phyloP scores from a whole-genome alignment of 2,113 vertebrate genomes.

The Lucifuga dentata region DNA sequence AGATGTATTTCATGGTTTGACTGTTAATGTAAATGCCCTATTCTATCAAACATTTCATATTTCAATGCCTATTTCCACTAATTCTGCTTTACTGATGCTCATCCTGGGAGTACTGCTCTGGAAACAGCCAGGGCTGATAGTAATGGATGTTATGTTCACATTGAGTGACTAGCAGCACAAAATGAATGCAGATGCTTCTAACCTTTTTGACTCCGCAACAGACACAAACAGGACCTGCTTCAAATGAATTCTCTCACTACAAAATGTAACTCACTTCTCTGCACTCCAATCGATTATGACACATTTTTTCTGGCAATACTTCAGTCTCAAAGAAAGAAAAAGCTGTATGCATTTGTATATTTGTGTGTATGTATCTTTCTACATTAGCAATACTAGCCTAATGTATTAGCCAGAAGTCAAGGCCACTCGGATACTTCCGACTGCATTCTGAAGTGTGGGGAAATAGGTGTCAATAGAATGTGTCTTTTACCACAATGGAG shows the following conservation, averaged over 20 bases:
- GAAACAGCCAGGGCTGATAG: slow-evolving; percentile 33
- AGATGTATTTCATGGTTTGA: slow-evolving; percentile 61
- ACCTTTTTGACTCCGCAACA: slow-evolving; percentile 33
- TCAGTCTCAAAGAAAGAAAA: slow-evolving; percentile 6
- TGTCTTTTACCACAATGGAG: slow-evolving; percentile 42
- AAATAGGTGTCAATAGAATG: slow-evolving; percentile 59
- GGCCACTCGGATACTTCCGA: slow-evolving; percentile 49
- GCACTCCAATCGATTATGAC: slow-evolving; percentile 12
- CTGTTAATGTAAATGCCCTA: slow-evolving; percentile 66
- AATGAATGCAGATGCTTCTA: slow-evolving; percentile 19
- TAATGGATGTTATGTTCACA: slow-evolving; percentile 40
- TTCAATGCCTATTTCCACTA: slow-evolving; percentile 37
- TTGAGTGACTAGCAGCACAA: slow-evolving; percentile 21
- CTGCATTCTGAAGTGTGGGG: slow-evolving; percentile 49
- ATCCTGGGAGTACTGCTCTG: slow-evolving; percentile 26
- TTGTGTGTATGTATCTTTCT: slow-evolving; percentile 17
- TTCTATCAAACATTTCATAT: slow-evolving; percentile 54
- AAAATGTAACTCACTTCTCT: slow-evolving; percentile 15
- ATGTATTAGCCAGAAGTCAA: slow-evolving; percentile 50
- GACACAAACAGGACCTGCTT: slow-evolving; percentile 16
- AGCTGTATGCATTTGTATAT: slow-evolving; percentile 10
- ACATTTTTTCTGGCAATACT: slow-evolving; percentile 16
- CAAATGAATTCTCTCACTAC: slow-evolving; percentile 21
- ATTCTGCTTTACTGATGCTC: slow-evolving; percentile 50
- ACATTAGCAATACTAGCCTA: slow-evolving; percentile 5